Conservation (phyloP, 2,113 vertebrate genomes). For the Nibea coibor region DNA sequence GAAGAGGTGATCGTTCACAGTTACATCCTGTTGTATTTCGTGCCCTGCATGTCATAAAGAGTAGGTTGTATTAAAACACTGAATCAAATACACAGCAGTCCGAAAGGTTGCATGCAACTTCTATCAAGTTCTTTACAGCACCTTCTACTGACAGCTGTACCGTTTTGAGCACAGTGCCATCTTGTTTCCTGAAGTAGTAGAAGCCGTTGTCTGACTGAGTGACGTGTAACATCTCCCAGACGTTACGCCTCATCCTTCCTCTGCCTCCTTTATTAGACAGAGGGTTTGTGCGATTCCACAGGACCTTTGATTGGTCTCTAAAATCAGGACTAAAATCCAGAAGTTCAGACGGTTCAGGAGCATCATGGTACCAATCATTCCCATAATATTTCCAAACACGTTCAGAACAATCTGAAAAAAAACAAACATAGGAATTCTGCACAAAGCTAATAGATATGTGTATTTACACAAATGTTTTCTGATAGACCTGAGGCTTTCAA, state of each 20-base stretch:
- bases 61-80: neutral
- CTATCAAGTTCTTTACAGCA: conserved; percentile 16
- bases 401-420: conserved; percentile 54
- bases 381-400: neutral
- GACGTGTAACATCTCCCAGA: neutral
- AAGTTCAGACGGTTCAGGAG: neutral
- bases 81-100: neutral
- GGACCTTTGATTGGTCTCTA: neutral
- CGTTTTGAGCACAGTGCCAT: conserved; percentile 1
- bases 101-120: neutral
- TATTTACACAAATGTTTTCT: neutral
- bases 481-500: neutral
- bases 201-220: conserved; percentile 56
- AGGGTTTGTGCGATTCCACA: conserved; percentile 59
- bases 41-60: conserved; percentile 49
- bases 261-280: neutral
- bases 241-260: rapidly evolving
- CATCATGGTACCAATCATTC: rapidly evolving
- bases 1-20: rapidly evolving
- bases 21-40: rapidly evolving
- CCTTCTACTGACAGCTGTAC: conserved; percentile 41
- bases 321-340: conserved; percentile 38
- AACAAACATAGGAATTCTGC: neutral
- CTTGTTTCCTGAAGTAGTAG: conserved; percentile 55
- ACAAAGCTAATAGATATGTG: neutral